Base-by-base conservation (phyloP, 1,140 invertebrate species). In the Ceratosolen solmsi region DNA sequence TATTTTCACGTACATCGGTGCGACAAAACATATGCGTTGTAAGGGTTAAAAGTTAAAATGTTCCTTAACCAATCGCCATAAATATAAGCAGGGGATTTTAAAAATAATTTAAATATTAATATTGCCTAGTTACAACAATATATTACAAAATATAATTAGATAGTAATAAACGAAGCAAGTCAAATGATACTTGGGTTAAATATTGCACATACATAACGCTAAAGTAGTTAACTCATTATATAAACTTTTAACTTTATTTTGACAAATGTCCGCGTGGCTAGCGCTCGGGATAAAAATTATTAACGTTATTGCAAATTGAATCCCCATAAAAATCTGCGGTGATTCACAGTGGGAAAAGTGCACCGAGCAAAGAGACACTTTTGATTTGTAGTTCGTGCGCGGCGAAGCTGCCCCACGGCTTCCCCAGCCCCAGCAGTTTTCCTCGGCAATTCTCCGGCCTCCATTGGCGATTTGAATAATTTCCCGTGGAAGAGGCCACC, bases 381-480 rank as follows among this genome's bases (percentile, higher is more conserved):
- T 81, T 81, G 80, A 81, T 81, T 81, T 81, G 73, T 76, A 22
- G 73, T 63, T 5, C 49, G n/a, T 33, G 60, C 20, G n/a, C 73
- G 15, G 17, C 36, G 49, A 68, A 70, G 36, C 33, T 71, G 5
- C 33, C 25, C 33, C 41, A 20, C 58, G 41, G 60, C 22, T 17
- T 33, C 60, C 27, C 63, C 30, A 33, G 65, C n/a, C n/a, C 15
- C 20, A 70, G n/a, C 80, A 49, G 72, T 81, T 75, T 81, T 81
- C 80, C 54, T 70, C 71, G 9, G 5, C 51, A 13, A 46, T 15
- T 68, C 63, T n/a, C 30, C 3, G 38, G 63, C 33, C 81, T 84
- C 83, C 85, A 84, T 87, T 85, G 84, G 86, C 86, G 87, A 90
- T 90, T 90, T 88, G 87, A 89, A 91, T 91, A 90, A 89, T 90